Evolutionary conservation across 1,140 invertebrate genomes (phyloP).

Genomic region (Drosophila truncata): DNA sequence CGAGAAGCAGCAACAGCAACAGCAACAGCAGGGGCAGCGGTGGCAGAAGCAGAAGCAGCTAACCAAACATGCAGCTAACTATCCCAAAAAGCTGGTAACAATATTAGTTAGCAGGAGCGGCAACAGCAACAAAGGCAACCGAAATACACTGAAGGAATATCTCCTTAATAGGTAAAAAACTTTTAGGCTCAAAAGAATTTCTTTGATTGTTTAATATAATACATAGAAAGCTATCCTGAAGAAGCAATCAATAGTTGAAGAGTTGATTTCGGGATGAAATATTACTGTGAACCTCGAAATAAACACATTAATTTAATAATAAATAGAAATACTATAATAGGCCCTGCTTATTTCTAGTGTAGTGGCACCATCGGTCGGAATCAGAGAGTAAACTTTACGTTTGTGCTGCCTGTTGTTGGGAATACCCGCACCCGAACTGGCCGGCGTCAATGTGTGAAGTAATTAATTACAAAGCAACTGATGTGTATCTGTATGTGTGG

Average conservation of each 20-base stretch:
- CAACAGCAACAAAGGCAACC: slow-evolving; percentile 36
- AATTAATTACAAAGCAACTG: slow-evolving; percentile 84
- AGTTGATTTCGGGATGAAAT: no score
- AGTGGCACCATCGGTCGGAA: slow-evolving; percentile 33
- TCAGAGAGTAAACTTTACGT: slow-evolving; percentile 70
- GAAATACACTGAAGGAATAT: slow-evolving; percentile 2
- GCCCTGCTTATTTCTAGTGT: neutral
- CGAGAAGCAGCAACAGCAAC: slow-evolving; percentile 36
- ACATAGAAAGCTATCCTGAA: neutral
- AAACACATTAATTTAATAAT: no score
- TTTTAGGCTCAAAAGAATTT: neutral
- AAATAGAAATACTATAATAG: neutral
- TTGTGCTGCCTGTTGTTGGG: slow-evolving; percentile 46
- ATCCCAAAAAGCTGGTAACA: slow-evolving; percentile 80
- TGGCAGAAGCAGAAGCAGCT: slow-evolving; percentile 40
- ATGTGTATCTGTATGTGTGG: slow-evolving; percentile 71
- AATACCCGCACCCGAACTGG: slow-evolving; percentile 50
- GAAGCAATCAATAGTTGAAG: neutral
- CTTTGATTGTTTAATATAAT: no score
- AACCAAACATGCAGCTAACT: slow-evolving; percentile 81
- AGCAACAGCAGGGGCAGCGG: slow-evolving; percentile 27
- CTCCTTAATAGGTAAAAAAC: neutral
- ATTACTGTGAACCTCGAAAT: neutral
- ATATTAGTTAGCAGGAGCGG: slow-evolving; percentile 68
- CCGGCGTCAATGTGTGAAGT: slow-evolving; percentile 83